Conservation (phyloP, 2,113 vertebrate species). For the Xenopus borealis region DNA sequence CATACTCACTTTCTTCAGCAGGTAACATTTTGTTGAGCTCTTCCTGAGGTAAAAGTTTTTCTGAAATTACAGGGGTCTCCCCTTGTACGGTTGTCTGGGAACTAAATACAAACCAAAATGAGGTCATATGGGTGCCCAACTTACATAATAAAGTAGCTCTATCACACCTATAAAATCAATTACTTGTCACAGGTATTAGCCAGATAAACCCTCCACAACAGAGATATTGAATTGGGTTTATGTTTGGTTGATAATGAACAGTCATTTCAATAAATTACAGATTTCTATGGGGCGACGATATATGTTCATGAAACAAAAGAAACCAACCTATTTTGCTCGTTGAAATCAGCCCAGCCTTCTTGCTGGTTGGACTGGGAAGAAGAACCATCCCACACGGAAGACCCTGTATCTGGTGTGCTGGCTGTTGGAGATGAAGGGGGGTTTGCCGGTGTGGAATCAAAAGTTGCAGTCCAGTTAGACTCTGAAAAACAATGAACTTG, state of each 20-base stretch:
- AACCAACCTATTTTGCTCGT: conserved; percentile 48
- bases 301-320: background rate
- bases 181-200: too few species aligned
- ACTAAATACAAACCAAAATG: background rate
- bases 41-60: conserved; percentile 12
- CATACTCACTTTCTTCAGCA: conserved; percentile 28
- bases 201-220: too few species aligned
- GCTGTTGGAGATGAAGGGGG: background rate
- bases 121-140: background rate
- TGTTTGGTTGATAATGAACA: too few species aligned
- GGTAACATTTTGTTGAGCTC: background rate
- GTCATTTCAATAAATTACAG: too few species aligned
- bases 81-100: background rate
- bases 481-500: conserved; percentile 18
- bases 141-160: too few species aligned
- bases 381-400: background rate
- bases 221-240: too few species aligned
- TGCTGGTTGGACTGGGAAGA: conserved; percentile 42
- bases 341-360: conserved; percentile 46
- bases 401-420: conserved; percentile 22
- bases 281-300: too few species aligned
- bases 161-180: too few species aligned
- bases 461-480: conserved; percentile 47
- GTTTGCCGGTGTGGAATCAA: conserved; percentile 47
- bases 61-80: background rate